These are phyloP conservation scores for Porites divaricata DNA, from an alignment of 92 coral and sea anemone genomes.

Conservation along the genomic window DNA sequence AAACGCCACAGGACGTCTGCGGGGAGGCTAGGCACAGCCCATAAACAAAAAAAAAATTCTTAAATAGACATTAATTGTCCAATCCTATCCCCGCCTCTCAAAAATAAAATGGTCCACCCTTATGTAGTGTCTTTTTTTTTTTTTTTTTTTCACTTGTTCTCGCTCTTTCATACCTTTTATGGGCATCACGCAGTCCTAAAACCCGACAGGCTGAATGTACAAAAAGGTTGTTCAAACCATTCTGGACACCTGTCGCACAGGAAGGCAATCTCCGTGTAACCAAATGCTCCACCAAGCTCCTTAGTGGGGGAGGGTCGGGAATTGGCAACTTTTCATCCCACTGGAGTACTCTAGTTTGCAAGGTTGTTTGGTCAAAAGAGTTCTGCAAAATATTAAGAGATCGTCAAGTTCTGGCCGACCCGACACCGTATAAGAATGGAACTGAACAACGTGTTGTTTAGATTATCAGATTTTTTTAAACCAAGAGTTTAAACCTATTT, in stretches of 20 bases:
- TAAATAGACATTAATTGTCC: too few relatives aligned
- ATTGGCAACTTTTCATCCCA: slow-evolving; percentile 64
- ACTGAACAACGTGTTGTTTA: too few relatives aligned
- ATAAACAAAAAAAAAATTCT: too few relatives aligned
- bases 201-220: slow-evolving; percentile 43
- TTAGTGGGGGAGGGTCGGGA: slow-evolving; percentile 61
- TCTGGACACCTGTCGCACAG: neutral
- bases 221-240: slow-evolving; percentile 23
- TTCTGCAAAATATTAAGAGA: neutral
- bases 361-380: neutral
- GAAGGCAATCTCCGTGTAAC: slow-evolving; percentile 41
- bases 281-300: slow-evolving; percentile 43
- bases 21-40: too few relatives aligned
- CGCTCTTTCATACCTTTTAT: slow-evolving; percentile 41
- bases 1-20: too few relatives aligned
- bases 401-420: neutral
- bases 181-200: slow-evolving; percentile 59
- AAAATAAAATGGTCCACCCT: too few relatives aligned
- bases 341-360: slow-evolving; percentile 41
- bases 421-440: too few relatives aligned
- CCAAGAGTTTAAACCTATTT: too few relatives aligned
- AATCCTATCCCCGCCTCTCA: too few relatives aligned
- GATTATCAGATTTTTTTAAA: too few relatives aligned
- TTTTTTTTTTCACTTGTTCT: neutral
- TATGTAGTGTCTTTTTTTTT: neutral